phyloP scores from a whole-genome alignment of 1,140 invertebrate genomes.

The Liolophura sinensis region DNA sequence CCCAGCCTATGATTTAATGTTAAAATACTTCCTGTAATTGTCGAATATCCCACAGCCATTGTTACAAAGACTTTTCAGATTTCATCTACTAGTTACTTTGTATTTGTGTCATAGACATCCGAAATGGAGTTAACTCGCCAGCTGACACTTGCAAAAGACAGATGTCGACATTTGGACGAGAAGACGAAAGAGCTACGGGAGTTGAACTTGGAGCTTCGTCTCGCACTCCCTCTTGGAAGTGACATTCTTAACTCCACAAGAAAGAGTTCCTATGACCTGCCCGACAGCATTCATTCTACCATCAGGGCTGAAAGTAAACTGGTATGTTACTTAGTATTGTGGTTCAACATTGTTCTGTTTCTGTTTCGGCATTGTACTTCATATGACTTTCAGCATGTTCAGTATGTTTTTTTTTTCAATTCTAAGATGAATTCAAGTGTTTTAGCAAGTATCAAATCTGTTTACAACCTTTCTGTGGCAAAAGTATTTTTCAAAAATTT shows the following conservation, averaged over 20 bases:
- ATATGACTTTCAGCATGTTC: too few species aligned
- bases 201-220: slow-evolving; percentile 41
- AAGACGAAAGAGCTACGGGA: slow-evolving; percentile 40
- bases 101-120: slow-evolving; percentile 26
- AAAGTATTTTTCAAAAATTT: too few species aligned
- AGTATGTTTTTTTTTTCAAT: not conserved
- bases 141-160: slow-evolving; percentile 48
- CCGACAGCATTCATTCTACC: slow-evolving; percentile 35
- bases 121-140: slow-evolving; percentile 45
- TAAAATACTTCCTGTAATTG: too few species aligned
- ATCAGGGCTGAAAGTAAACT: slow-evolving; percentile 31
- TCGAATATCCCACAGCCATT: not conserved
- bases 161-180: slow-evolving; percentile 39
- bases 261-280: slow-evolving; percentile 34
- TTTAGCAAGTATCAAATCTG: too few species aligned
- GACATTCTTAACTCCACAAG: slow-evolving; percentile 20
- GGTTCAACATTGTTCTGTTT: too few species aligned
- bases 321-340: slow-evolving; percentile 17
- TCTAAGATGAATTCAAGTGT: too few species aligned
- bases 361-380: too few species aligned
- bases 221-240: slow-evolving; percentile 43
- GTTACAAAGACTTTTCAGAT: not conserved
- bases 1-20: too few species aligned
- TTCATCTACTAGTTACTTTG: not conserved
- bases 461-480: too few species aligned